These are phyloP conservation scores for Osmerus mordax DNA, from an alignment of 2,113 vertebrate genomes.

Conservation along the genomic window DNA sequence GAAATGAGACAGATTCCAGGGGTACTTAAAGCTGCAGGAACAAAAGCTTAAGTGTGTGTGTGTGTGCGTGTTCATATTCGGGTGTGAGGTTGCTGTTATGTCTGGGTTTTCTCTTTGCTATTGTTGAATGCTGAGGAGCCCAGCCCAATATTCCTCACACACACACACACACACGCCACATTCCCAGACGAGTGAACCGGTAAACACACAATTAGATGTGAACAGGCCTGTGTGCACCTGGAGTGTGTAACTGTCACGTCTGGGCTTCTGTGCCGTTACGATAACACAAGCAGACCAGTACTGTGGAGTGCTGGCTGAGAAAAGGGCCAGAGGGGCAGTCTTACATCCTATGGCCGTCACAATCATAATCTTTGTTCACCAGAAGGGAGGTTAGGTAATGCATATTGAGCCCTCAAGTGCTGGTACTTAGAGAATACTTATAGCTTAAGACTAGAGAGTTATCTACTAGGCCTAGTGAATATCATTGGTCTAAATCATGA, in stretches of 20 bases:
- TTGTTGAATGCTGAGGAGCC: neutral
- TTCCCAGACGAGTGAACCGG: constrained; percentile 61
- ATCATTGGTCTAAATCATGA: too few species aligned
- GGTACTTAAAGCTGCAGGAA: constrained; percentile 38
- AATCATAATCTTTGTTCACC: neutral
- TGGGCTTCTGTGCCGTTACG: constrained; percentile 32
- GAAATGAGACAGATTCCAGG: constrained; percentile 36
- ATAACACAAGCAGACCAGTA: constrained; percentile 28
- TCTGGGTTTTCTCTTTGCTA: constrained; percentile 12
- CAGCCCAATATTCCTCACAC: neutral
- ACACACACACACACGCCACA: constrained; percentile 35
- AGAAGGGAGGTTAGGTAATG: too few species aligned
- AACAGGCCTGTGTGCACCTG: constrained; percentile 44
- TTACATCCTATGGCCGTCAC: neutral
- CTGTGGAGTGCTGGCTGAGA: constrained; percentile 15
- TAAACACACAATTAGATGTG: constrained; percentile 42
- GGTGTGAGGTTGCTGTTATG: neutral
- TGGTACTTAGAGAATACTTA: too few species aligned
- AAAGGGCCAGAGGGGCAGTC: neutral
- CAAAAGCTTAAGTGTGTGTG: constrained; percentile 31
- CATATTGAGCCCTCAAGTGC: too few species aligned
- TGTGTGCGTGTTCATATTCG: neutral
- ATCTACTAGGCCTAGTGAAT: too few species aligned
- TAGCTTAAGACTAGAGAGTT: too few species aligned
- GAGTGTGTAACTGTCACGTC: constrained; percentile 50